Evolutionary conservation across 92 coral and sea anemone genomes (phyloP).

Genomic region (Nematostella vectensis): DNA sequence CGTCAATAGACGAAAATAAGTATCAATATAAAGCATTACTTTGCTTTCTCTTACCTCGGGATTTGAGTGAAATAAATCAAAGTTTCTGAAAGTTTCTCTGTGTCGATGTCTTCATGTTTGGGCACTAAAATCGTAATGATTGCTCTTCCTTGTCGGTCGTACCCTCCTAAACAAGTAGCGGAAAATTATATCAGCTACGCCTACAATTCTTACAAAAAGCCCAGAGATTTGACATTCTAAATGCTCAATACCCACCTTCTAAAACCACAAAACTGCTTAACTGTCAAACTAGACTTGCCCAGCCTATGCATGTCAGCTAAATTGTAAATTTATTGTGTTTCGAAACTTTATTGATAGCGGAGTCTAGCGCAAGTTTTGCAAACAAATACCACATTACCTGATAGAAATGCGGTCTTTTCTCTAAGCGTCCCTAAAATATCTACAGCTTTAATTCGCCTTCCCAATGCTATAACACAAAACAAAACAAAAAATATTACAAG

Average conservation of each 20-base stretch:
- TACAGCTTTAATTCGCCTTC: constrained; percentile 49
- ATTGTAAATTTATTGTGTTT: no score
- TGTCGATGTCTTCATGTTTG: constrained; percentile 54
- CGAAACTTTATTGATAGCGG: no score
- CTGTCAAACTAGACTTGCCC: no score
- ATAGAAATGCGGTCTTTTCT: constrained; percentile 54
- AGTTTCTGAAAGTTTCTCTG: constrained; percentile 63
- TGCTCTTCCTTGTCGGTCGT: constrained; percentile 78
- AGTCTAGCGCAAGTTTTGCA: no score
- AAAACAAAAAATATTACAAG: neutral
- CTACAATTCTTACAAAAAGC: no score
- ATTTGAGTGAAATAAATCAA: constrained; percentile 66
- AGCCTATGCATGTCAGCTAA: no score
- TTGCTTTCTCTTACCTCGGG: constrained; percentile 90
- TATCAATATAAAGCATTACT: no score
- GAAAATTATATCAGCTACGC: constrained; percentile 2
- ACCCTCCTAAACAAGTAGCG: constrained; percentile 44
- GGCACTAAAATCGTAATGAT: constrained; percentile 69
- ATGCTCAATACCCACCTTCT: no score
- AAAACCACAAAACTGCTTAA: no score
- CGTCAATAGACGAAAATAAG: no score
- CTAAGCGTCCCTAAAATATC: constrained; percentile 59
- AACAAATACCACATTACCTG: no score
- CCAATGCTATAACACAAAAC: constrained; percentile 19
- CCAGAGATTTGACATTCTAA: no score